A percentile compares a stretch with the other conserved stretches of the same genome.
Conservation (phyloP, 2,797 vertebrate species). For the Rhabdophis nuchalis region DNA sequence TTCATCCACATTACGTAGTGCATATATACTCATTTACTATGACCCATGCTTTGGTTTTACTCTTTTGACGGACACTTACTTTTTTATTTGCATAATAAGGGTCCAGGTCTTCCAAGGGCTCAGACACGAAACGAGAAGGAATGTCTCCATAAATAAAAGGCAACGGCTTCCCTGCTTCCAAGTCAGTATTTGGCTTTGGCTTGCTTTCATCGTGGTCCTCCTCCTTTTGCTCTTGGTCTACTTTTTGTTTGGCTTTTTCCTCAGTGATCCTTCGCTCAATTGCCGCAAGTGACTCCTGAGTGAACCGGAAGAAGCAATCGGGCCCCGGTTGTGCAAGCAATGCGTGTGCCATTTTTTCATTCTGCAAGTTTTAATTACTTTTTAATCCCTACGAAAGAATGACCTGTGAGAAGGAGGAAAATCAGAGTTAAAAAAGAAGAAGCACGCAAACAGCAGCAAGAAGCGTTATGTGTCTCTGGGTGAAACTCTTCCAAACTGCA, state of each 20-base stretch:
- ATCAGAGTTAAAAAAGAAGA: neutral
- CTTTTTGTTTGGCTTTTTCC: conserved; percentile 71
- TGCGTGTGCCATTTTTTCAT: conserved; percentile 93
- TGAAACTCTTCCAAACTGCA: neutral
- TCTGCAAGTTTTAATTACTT: conserved; percentile 83
- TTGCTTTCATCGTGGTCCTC: conserved; percentile 66
- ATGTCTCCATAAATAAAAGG: conserved; percentile 91
- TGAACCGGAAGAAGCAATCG: conserved; percentile 86
- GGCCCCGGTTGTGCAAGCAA: conserved; percentile 87
- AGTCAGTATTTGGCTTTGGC: conserved; percentile 80
- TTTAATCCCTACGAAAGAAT: conserved; percentile 73
- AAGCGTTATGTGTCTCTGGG: neutral
- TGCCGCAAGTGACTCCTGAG: conserved; percentile 85
- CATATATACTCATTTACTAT: too few relatives aligned
- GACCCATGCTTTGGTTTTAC: neutral
- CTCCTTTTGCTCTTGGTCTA: conserved; percentile 79
- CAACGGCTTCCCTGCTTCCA: conserved; percentile 87
- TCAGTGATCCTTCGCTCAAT: conserved; percentile 88
- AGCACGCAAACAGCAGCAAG: neutral
- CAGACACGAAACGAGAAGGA: conserved; percentile 82
- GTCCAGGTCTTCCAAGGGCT: conserved; percentile 90
- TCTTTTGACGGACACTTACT: conserved; percentile 71
- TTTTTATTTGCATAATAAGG: conserved; percentile 87
- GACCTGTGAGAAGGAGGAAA: conserved; percentile 64
- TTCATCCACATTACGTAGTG: neutral